Percentiles rank a stretch among this genome's conserved stretches.
These are phyloP conservation scores for Luffia ferchaultella DNA, from an alignment of 2,888 invertebrate species.

Conservation along the genomic window DNA sequence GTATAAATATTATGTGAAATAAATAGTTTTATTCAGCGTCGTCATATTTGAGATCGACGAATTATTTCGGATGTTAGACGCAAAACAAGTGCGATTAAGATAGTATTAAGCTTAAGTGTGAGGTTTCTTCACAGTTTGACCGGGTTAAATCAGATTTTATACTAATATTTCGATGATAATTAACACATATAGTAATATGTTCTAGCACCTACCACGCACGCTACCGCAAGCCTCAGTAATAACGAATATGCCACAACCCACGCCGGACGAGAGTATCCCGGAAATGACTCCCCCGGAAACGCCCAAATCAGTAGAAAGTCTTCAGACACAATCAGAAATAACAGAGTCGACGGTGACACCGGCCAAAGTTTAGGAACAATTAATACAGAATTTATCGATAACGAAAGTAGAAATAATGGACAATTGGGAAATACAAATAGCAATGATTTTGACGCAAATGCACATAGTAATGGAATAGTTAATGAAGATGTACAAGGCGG, in stretches of 20 bases:
- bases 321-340: conserved; percentile 20
- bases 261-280: conserved; percentile 45
- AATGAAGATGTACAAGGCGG: conserved; percentile 28
- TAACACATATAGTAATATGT: no score
- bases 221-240: conserved; percentile 39
- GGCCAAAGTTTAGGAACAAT: background rate
- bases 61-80: no score
- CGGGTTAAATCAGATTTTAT: no score
- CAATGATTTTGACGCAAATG: background rate
- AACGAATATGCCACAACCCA: conserved; percentile 35
- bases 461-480: background rate
- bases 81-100: no score
- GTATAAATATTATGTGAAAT: no score
- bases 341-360: conserved; percentile 21
- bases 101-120: no score
- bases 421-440: background rate
- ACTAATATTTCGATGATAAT: no score
- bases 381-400: background rate
- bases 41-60: no score
- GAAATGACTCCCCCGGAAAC: conserved; percentile 51
- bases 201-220: conserved; percentile 59
- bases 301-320: conserved; percentile 18
- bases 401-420: background rate
- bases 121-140: no score
- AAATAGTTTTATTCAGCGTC: no score